phyloP scores from a whole-genome alignment of 2,797 vertebrate species.

The Loriculus beryllinus region DNA sequence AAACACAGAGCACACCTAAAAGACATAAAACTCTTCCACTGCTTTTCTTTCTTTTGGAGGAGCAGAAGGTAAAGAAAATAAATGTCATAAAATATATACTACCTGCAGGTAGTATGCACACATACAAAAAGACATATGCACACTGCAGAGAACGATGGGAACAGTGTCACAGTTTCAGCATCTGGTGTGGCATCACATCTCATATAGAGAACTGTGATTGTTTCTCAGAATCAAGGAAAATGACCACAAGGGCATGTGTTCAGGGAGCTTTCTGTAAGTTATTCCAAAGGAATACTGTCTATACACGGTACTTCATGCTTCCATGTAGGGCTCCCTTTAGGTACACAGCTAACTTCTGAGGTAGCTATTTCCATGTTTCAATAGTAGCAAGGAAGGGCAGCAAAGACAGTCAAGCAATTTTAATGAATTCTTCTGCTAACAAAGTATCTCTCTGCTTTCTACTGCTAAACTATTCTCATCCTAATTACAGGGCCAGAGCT shows the following conservation, averaged over 20 bases:
- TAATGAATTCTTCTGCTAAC: background rate
- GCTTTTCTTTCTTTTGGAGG: background rate
- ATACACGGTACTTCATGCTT: background rate
- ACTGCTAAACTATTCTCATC: background rate
- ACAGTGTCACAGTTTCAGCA: background rate
- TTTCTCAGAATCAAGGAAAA: background rate
- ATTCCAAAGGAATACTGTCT: background rate
- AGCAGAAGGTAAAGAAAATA: background rate
- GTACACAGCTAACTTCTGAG: background rate
- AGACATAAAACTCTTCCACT: fast-evolving
- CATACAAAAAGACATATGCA: background rate
- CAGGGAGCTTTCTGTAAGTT: background rate
- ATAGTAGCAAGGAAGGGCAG: background rate
- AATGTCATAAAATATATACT: background rate
- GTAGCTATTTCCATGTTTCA: background rate
- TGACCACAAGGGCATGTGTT: background rate
- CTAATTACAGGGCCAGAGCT: background rate
- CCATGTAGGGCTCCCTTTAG: background rate
- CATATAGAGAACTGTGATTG: background rate
- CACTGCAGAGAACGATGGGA: background rate
- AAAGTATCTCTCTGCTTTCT: background rate
- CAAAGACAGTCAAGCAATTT: background rate
- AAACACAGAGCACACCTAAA: background rate
- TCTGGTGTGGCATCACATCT: background rate
- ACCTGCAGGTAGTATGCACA: background rate